These are phyloP conservation scores for Drosophila leontia DNA, from an alignment of 1,140 invertebrate genomes.

Conservation along the genomic window DNA sequence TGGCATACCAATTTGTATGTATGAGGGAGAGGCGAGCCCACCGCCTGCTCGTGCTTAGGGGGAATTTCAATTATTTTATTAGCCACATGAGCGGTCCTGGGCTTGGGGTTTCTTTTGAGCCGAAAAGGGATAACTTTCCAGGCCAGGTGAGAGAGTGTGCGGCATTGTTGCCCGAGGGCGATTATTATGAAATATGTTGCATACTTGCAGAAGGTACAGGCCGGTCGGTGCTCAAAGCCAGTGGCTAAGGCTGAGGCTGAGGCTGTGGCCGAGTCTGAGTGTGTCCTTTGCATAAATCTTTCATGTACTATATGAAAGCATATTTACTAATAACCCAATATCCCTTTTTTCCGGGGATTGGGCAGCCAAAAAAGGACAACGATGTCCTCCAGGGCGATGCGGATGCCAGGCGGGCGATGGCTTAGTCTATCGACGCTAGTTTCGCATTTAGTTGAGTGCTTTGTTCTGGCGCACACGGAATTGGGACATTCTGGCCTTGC, in stretches of 20 bases:
- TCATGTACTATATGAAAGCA: slow-evolving; percentile 75
- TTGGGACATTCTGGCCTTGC: slow-evolving; percentile 70
- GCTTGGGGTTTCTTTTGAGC: slow-evolving; percentile 57
- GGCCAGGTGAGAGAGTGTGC: slow-evolving; percentile 59
- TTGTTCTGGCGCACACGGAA: slow-evolving; percentile 50
- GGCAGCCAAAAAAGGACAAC: slow-evolving; percentile 62
- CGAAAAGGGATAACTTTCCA: slow-evolving; percentile 62
- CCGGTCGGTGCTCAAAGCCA: slow-evolving; percentile 20
- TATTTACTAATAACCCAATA: slow-evolving; percentile 82
- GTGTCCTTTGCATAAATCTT: slow-evolving; percentile 72
- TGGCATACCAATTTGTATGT: slow-evolving; percentile 52
- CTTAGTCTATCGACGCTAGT: slow-evolving; percentile 60
- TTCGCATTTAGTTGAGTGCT: slow-evolving; percentile 79
- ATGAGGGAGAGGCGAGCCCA: slow-evolving; percentile 8
- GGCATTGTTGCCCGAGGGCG: slow-evolving; percentile 73
- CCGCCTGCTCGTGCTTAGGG: slow-evolving; percentile 57
- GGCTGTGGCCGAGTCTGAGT: slow-evolving; percentile 10
- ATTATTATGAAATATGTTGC: slow-evolving; percentile 80
- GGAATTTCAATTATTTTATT: slow-evolving; percentile 83
- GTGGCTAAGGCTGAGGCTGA: slow-evolving; percentile 17
- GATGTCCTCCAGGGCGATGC: slow-evolving; percentile 2
- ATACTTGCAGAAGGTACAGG: slow-evolving; percentile 39
- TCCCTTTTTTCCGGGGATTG: slow-evolving; percentile 59
- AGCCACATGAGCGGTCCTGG: slow-evolving; percentile 66
- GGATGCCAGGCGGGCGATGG: not conserved